Evolutionary conservation across 2,797 vertebrate species (phyloP), one percentile per base, ranked within the genome.

Genomic region (Cryptoblepharus egeriae): DNA sequence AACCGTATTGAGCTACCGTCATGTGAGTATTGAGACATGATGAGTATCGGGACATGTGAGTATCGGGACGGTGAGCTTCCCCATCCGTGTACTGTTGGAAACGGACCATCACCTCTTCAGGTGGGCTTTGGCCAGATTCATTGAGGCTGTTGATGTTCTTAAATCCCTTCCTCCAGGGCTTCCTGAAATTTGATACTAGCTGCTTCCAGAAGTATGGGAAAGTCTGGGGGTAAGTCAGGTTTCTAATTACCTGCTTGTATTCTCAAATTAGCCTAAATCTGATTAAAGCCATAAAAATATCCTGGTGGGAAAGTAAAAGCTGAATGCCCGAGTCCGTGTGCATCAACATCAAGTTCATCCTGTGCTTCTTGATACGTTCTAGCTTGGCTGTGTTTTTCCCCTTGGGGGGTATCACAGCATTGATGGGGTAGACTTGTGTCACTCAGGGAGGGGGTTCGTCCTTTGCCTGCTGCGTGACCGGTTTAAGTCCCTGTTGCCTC

Each of bases 11-110:
- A 85, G 81, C 32, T 92, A 93, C 55, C 90, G 94, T 83, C 76
- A 69, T 7, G 96, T 97, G 81, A 92, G 92, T 88, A 13, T 49
- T n/a, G n/a, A n/a, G n/a, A n/a, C n/a, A n/a, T n/a, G n/a, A n/a
- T n/a, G n/a, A n/a, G n/a, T n/a, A n/a, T n/a, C n/a, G n/a, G n/a
- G n/a, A n/a, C n/a, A n/a, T n/a, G n/a, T n/a, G n/a, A n/a, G n/a
- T n/a, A n/a, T n/a, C 49, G 4, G 49, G 49, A 2, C 3, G 37
- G 12, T 18, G 68, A 32, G n/a, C 57, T 71, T 49, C 1, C 7
- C 37, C 4, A n/a, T n/a, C 26, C 37, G 12, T 22, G 49, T 9
- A 18, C 7, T 22, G 4, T 28, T 22, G 12, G 30, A 9, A 35
- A 35, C n/a, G 24, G 16, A 61, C 4, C 3, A 4, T 26, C 20